Percentiles rank a stretch among this genome's conserved stretches.
These are phyloP conservation scores for Cariama cristata DNA, from an alignment of 2,113 vertebrate species.

Conservation along the genomic window DNA sequence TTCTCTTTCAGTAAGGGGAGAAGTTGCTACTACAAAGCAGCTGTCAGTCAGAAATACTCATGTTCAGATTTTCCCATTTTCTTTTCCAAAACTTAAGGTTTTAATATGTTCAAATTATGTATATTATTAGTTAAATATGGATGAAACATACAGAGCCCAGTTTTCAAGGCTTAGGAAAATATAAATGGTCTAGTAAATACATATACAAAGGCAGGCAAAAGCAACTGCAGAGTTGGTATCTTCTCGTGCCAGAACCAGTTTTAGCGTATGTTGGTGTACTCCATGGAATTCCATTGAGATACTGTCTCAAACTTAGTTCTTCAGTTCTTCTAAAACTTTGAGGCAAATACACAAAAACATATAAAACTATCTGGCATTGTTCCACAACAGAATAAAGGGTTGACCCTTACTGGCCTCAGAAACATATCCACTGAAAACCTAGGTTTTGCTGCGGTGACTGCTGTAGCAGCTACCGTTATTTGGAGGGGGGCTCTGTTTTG, in stretches of 20 bases:
- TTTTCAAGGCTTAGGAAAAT: neutral
- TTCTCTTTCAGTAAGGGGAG: neutral
- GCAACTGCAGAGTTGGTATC: neutral
- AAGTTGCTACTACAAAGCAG: neutral
- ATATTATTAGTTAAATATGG: neutral
- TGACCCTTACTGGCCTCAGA: neutral
- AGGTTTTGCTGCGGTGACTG: neutral
- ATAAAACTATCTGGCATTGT: neutral
- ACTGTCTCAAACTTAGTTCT: neutral
- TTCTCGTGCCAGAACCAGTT: neutral
- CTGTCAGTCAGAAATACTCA: neutral
- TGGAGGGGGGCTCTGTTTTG: neutral
- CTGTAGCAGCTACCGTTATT: neutral
- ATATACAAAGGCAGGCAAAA: neutral
- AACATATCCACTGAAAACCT: neutral
- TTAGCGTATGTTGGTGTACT: neutral
- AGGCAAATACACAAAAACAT: neutral
- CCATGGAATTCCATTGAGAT: neutral
- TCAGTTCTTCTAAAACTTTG: neutral
- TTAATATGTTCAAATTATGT: neutral
- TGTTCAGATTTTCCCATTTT: neutral
- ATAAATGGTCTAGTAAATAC: neutral
- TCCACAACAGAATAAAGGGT: neutral
- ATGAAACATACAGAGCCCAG: neutral
- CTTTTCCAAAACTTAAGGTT: neutral